phyloP scores from a whole-genome alignment of 2,113 vertebrate species.

The Pitta sordida region DNA sequence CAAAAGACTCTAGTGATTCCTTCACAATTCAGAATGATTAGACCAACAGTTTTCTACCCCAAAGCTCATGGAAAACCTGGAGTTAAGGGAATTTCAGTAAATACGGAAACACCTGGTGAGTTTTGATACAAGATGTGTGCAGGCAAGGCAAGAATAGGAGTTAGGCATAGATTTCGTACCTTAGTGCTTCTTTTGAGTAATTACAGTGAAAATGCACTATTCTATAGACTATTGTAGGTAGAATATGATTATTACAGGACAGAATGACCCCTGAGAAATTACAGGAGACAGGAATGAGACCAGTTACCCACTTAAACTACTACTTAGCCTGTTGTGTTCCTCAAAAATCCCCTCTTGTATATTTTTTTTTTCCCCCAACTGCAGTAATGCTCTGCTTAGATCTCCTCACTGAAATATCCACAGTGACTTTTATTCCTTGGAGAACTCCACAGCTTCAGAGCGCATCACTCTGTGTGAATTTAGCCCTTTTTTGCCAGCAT shows the following conservation, averaged over 20 bases:
- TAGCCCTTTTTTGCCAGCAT: neutral
- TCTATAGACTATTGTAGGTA: neutral
- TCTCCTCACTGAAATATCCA: neutral
- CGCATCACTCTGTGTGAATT: neutral
- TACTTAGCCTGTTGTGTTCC: neutral
- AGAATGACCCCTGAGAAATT: neutral
- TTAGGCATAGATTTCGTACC: neutral
- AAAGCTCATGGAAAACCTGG: neutral
- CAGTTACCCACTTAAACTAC: neutral
- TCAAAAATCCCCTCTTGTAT: neutral
- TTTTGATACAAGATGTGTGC: neutral
- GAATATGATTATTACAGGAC: neutral
- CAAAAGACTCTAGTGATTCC: conserved; percentile 21
- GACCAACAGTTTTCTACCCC: neutral
- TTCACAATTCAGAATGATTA: conserved; percentile 45
- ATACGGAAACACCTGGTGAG: neutral
- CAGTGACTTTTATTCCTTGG: conserved; percentile 1
- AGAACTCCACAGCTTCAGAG: neutral
- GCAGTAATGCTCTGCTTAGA: neutral
- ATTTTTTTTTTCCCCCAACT: neutral
- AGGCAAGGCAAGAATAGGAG: neutral
- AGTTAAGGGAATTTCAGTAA: conserved; percentile 18
- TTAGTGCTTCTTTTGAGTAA: neutral
- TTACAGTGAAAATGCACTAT: neutral
- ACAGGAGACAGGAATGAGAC: neutral